Conservation (phyloP, 1,140 invertebrate species). For the Ips typographus region DNA sequence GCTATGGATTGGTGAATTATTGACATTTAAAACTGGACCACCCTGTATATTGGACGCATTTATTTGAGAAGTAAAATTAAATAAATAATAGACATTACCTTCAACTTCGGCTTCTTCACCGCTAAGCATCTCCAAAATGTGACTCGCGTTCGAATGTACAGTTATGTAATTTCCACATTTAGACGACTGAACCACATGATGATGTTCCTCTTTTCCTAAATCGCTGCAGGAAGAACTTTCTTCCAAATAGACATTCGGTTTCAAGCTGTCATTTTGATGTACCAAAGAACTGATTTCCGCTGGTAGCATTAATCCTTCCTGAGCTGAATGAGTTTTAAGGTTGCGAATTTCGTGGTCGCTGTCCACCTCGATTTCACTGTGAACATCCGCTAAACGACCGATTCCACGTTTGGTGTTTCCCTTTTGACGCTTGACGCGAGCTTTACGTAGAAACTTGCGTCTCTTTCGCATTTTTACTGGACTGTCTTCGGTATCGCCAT, state of each 20-base stretch:
- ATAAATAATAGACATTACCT: conserved; percentile 29
- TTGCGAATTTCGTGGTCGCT: conserved; percentile 49
- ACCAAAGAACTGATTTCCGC: conserved; percentile 41
- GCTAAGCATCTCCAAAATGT: conserved; percentile 65
- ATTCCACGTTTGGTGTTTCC: conserved; percentile 32
- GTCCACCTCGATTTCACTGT: conserved; percentile 48
- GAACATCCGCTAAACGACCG: conserved; percentile 36
- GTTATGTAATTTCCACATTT: conserved; percentile 45
- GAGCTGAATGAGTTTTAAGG: conserved; percentile 31
- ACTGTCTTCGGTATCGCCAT: conserved; percentile 46
- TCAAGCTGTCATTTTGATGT: conserved; percentile 38
- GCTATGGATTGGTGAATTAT: no score
- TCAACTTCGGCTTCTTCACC: conserved; percentile 66
- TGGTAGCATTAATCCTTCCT: conserved; percentile 43
- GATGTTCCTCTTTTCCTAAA: conserved; percentile 47
- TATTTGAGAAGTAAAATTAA: neutral
- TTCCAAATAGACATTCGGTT: conserved; percentile 48
- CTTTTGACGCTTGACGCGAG: conserved; percentile 45
- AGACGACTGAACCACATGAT: conserved; percentile 21
- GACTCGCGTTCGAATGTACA: conserved; percentile 45
- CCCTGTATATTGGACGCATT: no score
- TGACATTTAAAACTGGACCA: no score
- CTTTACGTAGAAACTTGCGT: conserved; percentile 49
- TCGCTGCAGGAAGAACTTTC: conserved; percentile 53
- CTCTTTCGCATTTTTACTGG: conserved; percentile 48